phyloP scores from a whole-genome alignment of 2,888 invertebrate genomes.

The Polylopha cassiicola region DNA sequence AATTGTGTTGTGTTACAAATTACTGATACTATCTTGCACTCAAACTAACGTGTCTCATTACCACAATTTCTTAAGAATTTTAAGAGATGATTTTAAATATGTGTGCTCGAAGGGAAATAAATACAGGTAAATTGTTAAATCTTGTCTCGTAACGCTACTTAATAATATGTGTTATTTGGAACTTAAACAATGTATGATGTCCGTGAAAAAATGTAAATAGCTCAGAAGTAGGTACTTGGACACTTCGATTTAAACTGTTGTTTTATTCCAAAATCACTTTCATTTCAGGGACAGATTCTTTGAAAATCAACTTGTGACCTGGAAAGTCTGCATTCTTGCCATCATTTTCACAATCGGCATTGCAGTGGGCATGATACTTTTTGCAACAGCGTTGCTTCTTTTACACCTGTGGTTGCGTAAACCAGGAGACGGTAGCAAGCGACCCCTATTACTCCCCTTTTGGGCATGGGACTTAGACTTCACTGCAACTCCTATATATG shows the following conservation, averaged over 20 bases:
- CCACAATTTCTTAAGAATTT: constrained; percentile 33
- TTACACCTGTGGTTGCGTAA: constrained; percentile 32
- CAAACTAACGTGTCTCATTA: constrained; percentile 37
- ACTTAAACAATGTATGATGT: no score
- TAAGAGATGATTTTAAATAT: constrained; percentile 46
- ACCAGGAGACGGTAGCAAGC: constrained; percentile 29
- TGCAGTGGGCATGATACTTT: constrained; percentile 30
- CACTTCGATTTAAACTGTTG: no score
- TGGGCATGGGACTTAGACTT: constrained; percentile 44
- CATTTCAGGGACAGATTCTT: constrained; percentile 44
- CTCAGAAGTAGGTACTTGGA: no score
- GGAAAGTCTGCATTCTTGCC: constrained; percentile 38
- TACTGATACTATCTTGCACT: constrained; percentile 39
- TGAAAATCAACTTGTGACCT: constrained; percentile 40
- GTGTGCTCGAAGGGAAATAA: constrained; percentile 38
- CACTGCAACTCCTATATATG: constrained; percentile 41
- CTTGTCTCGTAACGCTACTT: no score
- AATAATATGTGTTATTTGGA: no score
- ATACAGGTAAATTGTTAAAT: constrained; percentile 36
- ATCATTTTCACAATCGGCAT: constrained; percentile 31
- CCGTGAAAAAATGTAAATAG: no score
- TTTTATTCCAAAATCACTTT: no score
- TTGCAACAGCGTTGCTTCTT: constrained; percentile 29
- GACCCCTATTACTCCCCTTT: constrained; percentile 48
- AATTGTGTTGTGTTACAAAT: constrained; percentile 39